Percentiles rank a stretch among this genome's conserved stretches.
phyloP scores from a whole-genome alignment of 2,113 vertebrate genomes.

The Henicopernis longicauda region DNA sequence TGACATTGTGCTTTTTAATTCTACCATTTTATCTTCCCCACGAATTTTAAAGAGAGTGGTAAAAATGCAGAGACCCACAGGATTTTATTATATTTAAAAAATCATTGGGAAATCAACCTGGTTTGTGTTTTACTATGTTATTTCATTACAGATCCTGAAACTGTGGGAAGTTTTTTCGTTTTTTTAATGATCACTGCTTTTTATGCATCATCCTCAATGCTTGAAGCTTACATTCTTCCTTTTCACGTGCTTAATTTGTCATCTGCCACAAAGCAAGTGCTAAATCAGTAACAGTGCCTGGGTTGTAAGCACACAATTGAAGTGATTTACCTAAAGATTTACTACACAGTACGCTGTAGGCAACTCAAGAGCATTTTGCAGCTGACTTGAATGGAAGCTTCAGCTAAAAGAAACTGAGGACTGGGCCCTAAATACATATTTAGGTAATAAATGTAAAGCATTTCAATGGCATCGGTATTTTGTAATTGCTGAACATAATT shows the following conservation, averaged over 20 bases:
- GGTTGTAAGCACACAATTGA: background rate
- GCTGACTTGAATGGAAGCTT: background rate
- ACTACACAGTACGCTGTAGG: background rate
- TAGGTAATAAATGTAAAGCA: background rate
- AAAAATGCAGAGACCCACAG: background rate
- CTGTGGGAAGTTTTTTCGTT: background rate
- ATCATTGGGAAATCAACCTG: background rate
- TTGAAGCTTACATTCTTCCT: background rate
- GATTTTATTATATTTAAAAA: background rate
- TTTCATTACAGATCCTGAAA: background rate
- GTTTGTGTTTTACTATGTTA: background rate
- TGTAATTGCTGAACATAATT: background rate
- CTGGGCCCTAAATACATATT: background rate
- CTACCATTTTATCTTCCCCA: background rate
- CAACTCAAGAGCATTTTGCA: background rate
- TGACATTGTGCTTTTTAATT: background rate
- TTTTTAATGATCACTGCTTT: background rate
- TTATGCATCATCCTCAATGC: background rate
- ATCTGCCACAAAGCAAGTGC: background rate
- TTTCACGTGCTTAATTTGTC: background rate
- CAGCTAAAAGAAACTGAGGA: background rate
- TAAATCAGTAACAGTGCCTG: background rate
- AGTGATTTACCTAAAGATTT: constrained; percentile 8
- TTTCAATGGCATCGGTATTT: background rate
- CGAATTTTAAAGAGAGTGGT: background rate